Evolutionary conservation across 2,888 invertebrate species (phyloP), one percentile per base, ranked within the genome.

Genomic region (Lumbricus terrestris): DNA sequence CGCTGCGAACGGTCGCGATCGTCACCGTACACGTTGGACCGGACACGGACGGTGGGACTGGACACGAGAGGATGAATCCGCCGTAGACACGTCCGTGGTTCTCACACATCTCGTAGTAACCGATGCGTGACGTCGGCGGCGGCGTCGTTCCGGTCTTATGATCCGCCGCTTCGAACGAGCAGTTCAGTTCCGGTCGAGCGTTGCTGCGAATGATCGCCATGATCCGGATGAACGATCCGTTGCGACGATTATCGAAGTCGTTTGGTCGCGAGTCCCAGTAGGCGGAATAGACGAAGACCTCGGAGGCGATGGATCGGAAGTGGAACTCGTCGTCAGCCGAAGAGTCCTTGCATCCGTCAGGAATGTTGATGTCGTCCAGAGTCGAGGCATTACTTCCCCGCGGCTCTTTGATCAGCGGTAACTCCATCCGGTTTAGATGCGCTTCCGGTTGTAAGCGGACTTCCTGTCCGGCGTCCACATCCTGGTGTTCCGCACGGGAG

Each of bases 51-150:
- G 35, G 38, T 33, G 91, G 94, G 16, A 94, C 92, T 18, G 89
- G 91, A 92, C 94, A 95, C 4, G 93, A 93, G 88, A 94, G 93
- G 88, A 94, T 94, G 92, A 93, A 94, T 16, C 94, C 94, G 18
- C 94, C 94, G 90, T 93, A 94, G 6, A 89, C 90, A 90, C 93
- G 93, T 8, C 93, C 93, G 91, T 95, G 95, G 91, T 94, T 95
- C 91, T 95, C 95, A 92, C 94, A 94, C 94, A 94, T 94, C 92
- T 94, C 94, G 89, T 94, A 93, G 90, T 88, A 90, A 18, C 20
- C 37, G n/a, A 90, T 82, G n/a, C 37, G 35, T n/a, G 54, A 38
- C 37, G 82, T 82, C n/a, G 11, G 37, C n/a, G n/a, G n/a, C n/a
- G n/a, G n/a, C 5, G 35, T 15, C 18, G 34, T 8, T 11, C 29